phyloP scores from a whole-genome alignment of 2,888 invertebrate species.

The Mesorhabditis sp. region DNA sequence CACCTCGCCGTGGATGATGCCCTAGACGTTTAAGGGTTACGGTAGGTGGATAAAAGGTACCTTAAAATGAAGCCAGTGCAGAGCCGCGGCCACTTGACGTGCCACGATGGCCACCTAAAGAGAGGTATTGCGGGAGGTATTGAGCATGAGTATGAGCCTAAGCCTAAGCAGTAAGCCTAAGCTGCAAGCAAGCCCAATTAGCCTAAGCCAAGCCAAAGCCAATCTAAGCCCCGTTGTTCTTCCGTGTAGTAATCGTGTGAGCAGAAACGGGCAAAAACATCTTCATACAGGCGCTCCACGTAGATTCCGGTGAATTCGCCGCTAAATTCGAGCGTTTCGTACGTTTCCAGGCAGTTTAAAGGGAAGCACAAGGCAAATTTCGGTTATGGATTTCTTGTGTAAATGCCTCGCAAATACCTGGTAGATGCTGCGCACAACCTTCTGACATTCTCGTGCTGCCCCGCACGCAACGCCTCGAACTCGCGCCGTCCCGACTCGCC shows the following conservation, averaged over 20 bases:
- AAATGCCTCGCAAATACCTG: too few relatives aligned
- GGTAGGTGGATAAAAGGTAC: not conserved
- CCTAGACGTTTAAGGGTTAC: slow-evolving; percentile 11
- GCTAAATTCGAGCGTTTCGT: slow-evolving; percentile 26
- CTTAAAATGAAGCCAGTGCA: slow-evolving; percentile 88
- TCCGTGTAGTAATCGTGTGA: slow-evolving; percentile 87
- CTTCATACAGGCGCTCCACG: slow-evolving; percentile 71
- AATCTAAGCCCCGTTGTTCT: too few relatives aligned
- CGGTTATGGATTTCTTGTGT: too few relatives aligned
- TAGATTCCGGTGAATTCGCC: slow-evolving; percentile 59
- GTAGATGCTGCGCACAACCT: slow-evolving; percentile 39
- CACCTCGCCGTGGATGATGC: slow-evolving; percentile 77
- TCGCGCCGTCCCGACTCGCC: slow-evolving; percentile 71
- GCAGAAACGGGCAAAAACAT: slow-evolving; percentile 74
- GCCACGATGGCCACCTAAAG: slow-evolving; percentile 75
- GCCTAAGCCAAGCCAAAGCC: not conserved
- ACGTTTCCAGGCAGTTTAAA: too few relatives aligned
- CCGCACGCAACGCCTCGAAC: slow-evolving; percentile 75
- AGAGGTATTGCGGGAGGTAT: not conserved
- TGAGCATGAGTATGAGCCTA: not conserved
- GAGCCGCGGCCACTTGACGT: slow-evolving; percentile 79
- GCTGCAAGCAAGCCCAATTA: not conserved
- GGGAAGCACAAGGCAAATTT: too few relatives aligned
- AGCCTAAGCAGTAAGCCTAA: not conserved
- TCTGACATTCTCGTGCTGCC: slow-evolving; percentile 81